phyloP scores from a whole-genome alignment of 1,140 invertebrate species.

The Drosophila erecta region DNA sequence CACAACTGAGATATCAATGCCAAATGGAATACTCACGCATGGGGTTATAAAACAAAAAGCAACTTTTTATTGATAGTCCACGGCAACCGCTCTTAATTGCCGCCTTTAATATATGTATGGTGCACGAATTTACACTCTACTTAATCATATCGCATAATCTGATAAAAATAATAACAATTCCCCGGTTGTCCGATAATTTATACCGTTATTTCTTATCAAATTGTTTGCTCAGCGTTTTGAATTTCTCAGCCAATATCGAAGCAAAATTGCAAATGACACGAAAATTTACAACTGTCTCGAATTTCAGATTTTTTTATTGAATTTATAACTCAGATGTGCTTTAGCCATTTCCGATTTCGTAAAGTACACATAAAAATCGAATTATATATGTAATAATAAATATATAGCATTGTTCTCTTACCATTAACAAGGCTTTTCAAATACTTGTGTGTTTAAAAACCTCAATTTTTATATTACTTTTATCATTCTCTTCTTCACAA shows the following conservation, averaged over 20 bases:
- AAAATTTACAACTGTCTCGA: slow-evolving; percentile 27
- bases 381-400: too few relatives aligned
- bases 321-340: slow-evolving; percentile 26
- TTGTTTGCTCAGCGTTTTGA: slow-evolving; percentile 10
- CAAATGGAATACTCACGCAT: slow-evolving; percentile 41
- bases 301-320: background rate
- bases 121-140: slow-evolving; percentile 26
- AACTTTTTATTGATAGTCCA: slow-evolving; percentile 52
- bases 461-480: too few relatives aligned
- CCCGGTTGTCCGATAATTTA: slow-evolving; percentile 36
- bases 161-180: slow-evolving; percentile 44
- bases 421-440: too few relatives aligned
- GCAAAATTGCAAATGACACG: background rate
- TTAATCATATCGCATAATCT: slow-evolving; percentile 49
- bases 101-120: slow-evolving; percentile 14
- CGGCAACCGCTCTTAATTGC: slow-evolving; percentile 49
- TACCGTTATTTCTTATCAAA: slow-evolving; percentile 31
- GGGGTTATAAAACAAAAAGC: slow-evolving; percentile 32
- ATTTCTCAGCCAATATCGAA: slow-evolving; percentile 13
- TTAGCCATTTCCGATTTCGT: background rate
- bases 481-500: too few relatives aligned
- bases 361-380: background rate
- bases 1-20: slow-evolving; percentile 48
- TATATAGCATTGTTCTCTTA: too few relatives aligned
- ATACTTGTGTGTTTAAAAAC: too few relatives aligned